phyloP scores from a whole-genome alignment of 2,797 vertebrate species.

The Amblyraja radiata region DNA sequence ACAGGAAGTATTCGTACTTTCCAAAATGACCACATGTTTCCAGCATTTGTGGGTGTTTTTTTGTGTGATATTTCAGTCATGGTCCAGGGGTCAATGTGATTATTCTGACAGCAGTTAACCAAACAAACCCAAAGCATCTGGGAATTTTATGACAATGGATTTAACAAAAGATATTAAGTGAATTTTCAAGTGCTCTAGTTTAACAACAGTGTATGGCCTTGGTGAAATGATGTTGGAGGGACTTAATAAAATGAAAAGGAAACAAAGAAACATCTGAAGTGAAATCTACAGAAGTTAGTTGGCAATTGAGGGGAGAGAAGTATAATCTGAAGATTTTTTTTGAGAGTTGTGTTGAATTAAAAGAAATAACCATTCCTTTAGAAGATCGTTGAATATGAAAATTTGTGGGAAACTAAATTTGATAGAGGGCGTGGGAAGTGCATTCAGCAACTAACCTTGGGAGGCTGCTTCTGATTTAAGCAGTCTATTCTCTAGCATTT shows the following conservation, averaged over 20 bases:
- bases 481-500: no score
- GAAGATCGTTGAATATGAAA: background rate
- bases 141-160: background rate
- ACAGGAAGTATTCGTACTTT: background rate
- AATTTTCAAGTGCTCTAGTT: background rate
- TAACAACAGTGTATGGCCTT: background rate
- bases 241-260: constrained; percentile 7
- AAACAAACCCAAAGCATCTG: background rate
- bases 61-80: background rate
- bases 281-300: background rate
- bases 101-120: background rate
- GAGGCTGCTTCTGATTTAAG: no score
- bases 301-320: background rate
- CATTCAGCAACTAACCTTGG: no score
- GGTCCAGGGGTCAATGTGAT: background rate
- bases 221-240: background rate
- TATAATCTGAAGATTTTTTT: constrained; percentile 1
- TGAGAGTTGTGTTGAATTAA: background rate
- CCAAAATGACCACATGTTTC: background rate
- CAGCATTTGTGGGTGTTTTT: no score
- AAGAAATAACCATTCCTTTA: background rate
- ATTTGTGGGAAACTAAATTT: no score
- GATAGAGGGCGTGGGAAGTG: no score
- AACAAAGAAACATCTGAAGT: background rate
- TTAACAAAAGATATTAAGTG: background rate